Conservation (phyloP, 2,113 vertebrate genomes). For the Zosterops lateralis region DNA sequence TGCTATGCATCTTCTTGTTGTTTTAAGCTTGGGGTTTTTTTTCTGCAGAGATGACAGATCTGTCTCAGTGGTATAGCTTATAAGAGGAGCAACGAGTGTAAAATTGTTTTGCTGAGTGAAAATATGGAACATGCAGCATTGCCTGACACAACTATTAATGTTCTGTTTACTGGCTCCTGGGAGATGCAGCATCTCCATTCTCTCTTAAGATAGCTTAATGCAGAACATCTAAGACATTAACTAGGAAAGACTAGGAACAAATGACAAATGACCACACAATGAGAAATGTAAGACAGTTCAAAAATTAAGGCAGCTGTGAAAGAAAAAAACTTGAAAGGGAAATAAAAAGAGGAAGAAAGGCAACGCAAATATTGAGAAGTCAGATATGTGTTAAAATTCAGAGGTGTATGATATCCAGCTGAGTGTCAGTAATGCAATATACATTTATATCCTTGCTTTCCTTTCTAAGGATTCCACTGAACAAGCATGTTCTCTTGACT, state of each 20-base stretch:
- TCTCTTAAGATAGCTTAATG: background rate
- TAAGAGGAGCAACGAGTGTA: background rate
- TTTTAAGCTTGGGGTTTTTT: background rate
- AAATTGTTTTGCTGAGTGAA: slow-evolving; percentile 36
- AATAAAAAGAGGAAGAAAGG: background rate
- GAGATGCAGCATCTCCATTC: background rate
- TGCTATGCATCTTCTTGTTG: background rate
- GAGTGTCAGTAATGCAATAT: background rate
- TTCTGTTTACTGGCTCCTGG: background rate
- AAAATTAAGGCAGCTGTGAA: background rate
- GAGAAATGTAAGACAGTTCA: background rate
- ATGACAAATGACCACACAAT: background rate
- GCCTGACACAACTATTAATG: background rate
- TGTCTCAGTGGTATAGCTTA: background rate
- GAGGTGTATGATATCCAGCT: background rate
- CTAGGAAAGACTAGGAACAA: background rate
- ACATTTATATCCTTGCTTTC: background rate
- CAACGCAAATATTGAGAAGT: background rate
- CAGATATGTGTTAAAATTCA: background rate
- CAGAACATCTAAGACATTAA: background rate
- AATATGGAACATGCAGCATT: background rate
- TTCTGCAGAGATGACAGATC: background rate
- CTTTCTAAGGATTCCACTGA: background rate
- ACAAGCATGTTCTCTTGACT: background rate
- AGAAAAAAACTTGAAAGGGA: background rate